Evolutionary conservation across 2,113 vertebrate genomes (phyloP), one percentile per base, ranked within the genome.

Genomic region (Poicephalus gulielmi): DNA sequence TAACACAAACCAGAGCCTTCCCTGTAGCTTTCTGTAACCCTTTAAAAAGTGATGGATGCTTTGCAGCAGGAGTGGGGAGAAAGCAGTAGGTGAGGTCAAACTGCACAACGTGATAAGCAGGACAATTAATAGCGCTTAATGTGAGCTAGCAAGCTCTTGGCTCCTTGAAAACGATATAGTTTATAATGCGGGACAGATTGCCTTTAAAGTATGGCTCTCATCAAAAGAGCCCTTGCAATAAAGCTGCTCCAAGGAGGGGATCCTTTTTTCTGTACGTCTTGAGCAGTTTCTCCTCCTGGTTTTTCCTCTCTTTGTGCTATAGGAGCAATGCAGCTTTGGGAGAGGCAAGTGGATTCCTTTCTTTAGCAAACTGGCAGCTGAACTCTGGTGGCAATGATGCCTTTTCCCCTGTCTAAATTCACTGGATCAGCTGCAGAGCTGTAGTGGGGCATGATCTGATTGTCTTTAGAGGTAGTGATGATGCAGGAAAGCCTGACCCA

Each of bases 1-100:
- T 94, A 69, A 97, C 84, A 89, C 78, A 95, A 95, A 94, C 44
- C 95, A 97, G 96, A 95, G 27, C 90, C 87, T 50, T 59, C 43
- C 85, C 67, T 44, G 63, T 10, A 33, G 86, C 86, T 95, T 66
- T 79, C 14, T 79, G 75, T 79, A 89, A 64, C 74, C 87, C 93
- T 95, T 95, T 91, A 87, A 88, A 83, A 83, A 90, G 85, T 92
- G 95, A 95, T 83, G 93, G 84, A 95, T 95, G 90, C 14, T 88
- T 53, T 86, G 91, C 82, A 92, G 96, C 57, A 59, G 68, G 43
- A 88, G 73, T 17, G 39, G 73, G 37, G 47, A 69, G 80, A 52
- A 90, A 88, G 82, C 67, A 31, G 78, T 37, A 50, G 82, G 85
- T 90, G 44, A 66, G 93, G 86, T 95, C 86, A 79, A 87, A 77